Conservation (phyloP, 2,888 invertebrate species). For the Apamea sordens region DNA sequence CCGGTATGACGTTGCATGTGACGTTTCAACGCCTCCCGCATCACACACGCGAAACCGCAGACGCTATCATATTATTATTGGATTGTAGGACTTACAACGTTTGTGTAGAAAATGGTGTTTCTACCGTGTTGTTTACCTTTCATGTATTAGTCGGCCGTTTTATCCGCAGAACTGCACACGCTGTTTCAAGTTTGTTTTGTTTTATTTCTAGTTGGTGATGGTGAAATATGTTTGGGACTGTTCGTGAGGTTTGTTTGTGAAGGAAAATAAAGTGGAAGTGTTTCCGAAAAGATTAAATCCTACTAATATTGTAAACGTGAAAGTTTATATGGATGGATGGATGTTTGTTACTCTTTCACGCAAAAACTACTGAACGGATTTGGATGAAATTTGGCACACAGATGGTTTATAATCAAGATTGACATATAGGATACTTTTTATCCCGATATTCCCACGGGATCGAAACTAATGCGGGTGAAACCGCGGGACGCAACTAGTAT, state of each 20-base stretch:
- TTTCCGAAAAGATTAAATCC: not conserved
- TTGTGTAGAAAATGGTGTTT: constrained; percentile 8
- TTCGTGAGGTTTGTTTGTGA: not conserved
- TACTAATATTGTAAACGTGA: too few relatives aligned
- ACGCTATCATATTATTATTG: constrained; percentile 69
- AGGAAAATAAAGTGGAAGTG: too few relatives aligned
- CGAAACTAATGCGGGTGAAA: too few relatives aligned
- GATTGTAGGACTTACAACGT: constrained; percentile 3
- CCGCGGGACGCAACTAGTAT: not conserved
- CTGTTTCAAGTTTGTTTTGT: constrained; percentile 36
- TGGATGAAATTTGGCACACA: too few relatives aligned
- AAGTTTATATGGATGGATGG: too few relatives aligned
- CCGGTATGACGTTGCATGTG: constrained; percentile 87
- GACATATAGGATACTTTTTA: too few relatives aligned
- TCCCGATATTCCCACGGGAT: too few relatives aligned
- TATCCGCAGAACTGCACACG: constrained; percentile 42
- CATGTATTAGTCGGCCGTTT: constrained; percentile 43
- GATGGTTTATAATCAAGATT: too few relatives aligned
- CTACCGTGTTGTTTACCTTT: constrained; percentile 44
- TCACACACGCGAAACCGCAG: constrained; percentile 83
- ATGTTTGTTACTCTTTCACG: too few relatives aligned
- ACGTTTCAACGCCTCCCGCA: constrained; percentile 82
- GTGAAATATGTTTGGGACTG: constrained; percentile 6
- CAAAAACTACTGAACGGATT: too few relatives aligned
- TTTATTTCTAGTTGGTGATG: not conserved